Evolutionary conservation across 2,888 invertebrate genomes (phyloP).

Genomic region (Lycaena phlaeas): DNA sequence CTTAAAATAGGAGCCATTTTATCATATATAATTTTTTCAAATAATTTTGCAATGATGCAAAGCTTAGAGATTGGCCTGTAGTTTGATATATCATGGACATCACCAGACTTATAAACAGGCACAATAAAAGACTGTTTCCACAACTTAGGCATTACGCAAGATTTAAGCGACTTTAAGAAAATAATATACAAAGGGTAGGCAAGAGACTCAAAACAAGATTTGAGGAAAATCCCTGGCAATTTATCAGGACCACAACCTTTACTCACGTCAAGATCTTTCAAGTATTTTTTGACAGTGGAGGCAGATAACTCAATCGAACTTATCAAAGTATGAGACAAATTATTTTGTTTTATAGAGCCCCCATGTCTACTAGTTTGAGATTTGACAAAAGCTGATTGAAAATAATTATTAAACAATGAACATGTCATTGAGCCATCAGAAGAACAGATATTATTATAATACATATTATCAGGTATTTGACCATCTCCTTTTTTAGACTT

Average conservation of each 20-base stretch:
- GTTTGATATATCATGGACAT: slow-evolving; percentile 8
- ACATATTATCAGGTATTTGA: slow-evolving; percentile 2
- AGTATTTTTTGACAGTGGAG: not conserved
- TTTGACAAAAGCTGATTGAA: slow-evolving; percentile 6
- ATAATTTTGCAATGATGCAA: too few relatives aligned
- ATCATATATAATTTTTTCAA: slow-evolving; percentile 4
- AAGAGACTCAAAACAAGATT: slow-evolving; percentile 11
- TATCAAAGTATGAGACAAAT: too few relatives aligned
- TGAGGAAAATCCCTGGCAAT: slow-evolving; percentile 11
- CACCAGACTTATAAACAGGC: slow-evolving; percentile 11
- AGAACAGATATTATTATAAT: not conserved
- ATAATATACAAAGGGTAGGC: slow-evolving; percentile 11
- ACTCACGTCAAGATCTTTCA: slow-evolving; percentile 5
- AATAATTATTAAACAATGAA: slow-evolving; percentile 6
- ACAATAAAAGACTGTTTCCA: slow-evolving; percentile 13
- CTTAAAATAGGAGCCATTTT: not conserved
- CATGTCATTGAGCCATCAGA: not conserved
- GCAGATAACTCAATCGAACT: too few relatives aligned
- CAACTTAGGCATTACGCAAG: slow-evolving; percentile 8
- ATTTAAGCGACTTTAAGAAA: slow-evolving; percentile 8
- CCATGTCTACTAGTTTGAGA: too few relatives aligned
- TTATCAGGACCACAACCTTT: slow-evolving; percentile 13
- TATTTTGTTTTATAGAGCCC: too few relatives aligned
- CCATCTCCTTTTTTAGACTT: slow-evolving; percentile 1
- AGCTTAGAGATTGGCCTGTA: slow-evolving; percentile 14